Conservation (phyloP, 2,113 vertebrate species). For the Poecilia latipinna region DNA sequence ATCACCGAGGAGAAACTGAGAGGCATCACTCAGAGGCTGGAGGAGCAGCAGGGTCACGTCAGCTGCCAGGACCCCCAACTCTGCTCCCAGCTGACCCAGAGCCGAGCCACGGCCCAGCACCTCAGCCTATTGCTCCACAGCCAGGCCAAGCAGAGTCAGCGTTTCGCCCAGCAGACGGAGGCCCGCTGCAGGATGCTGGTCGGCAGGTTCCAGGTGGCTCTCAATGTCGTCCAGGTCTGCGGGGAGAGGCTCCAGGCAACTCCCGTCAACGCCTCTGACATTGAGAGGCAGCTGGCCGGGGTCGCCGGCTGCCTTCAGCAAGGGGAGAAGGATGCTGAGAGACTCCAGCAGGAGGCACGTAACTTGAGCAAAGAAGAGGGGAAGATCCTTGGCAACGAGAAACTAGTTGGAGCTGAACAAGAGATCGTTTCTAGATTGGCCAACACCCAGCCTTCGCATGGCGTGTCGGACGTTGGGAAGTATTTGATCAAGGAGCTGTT, state of each 20-base stretch:
- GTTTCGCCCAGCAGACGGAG: constrained; percentile 65
- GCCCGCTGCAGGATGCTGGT: constrained; percentile 76
- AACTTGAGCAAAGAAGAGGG: constrained; percentile 40
- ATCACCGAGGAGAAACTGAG: constrained; percentile 91
- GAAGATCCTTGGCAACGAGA: constrained; percentile 52
- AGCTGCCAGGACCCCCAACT: constrained; percentile 76
- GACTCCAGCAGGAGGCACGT: constrained; percentile 55
- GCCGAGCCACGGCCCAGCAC: constrained; percentile 79
- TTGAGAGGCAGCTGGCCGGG: constrained; percentile 75
- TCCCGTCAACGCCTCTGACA: constrained; percentile 45
- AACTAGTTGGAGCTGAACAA: constrained; percentile 32
- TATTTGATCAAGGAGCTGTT: constrained; percentile 83
- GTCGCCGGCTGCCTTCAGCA: constrained; percentile 77
- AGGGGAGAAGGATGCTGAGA: constrained; percentile 40
- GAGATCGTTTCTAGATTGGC: constrained; percentile 11
- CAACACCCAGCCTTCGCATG: constrained; percentile 15
- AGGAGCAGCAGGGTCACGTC: constrained; percentile 83
- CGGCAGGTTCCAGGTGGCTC: constrained; percentile 79
- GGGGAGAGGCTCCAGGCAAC: constrained; percentile 77
- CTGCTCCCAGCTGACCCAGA: constrained; percentile 82
- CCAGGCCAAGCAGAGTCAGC: constrained; percentile 77
- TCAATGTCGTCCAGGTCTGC: constrained; percentile 83
- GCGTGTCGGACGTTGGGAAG: constrained; percentile 73
- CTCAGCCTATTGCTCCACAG: constrained; percentile 87
- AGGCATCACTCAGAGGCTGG: constrained; percentile 86